Conservation (phyloP, 2,797 vertebrate genomes). For the Rhodeus uyekii region DNA sequence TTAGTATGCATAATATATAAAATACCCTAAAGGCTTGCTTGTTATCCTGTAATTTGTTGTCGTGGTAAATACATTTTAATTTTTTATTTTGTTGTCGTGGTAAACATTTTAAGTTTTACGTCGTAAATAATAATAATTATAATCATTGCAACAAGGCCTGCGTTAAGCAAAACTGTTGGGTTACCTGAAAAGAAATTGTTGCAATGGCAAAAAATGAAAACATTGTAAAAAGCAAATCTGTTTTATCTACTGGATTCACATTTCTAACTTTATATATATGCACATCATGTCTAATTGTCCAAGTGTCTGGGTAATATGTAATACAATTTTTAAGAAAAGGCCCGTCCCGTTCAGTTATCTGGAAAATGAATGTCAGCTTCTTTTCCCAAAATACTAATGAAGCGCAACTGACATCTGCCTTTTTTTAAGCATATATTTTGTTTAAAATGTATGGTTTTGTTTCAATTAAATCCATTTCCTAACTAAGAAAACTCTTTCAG, state of each 20-base stretch:
- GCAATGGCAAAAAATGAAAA: neutral
- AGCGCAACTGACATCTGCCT: neutral
- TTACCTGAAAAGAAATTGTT: neutral
- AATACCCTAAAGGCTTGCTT: neutral
- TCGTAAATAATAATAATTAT: neutral
- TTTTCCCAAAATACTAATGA: neutral
- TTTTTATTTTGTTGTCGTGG: neutral
- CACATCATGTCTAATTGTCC: constrained; percentile 4
- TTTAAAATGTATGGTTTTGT: neutral
- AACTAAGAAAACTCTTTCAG: neutral
- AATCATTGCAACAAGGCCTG: neutral
- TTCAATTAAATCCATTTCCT: neutral
- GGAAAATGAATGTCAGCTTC: neutral
- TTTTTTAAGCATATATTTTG: neutral
- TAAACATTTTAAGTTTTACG: neutral
- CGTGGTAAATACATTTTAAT: neutral
- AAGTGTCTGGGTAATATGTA: neutral
- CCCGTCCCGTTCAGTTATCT: constrained; percentile 13
- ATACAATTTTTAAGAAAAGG: neutral
- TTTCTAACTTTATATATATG: neutral
- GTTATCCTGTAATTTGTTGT: neutral
- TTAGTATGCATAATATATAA: neutral
- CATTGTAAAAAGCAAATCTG: neutral
- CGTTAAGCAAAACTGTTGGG: neutral
- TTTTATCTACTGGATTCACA: neutral